Base-by-base conservation (phyloP, 2,113 vertebrate genomes). In the Potamarius usumacintae region DNA sequence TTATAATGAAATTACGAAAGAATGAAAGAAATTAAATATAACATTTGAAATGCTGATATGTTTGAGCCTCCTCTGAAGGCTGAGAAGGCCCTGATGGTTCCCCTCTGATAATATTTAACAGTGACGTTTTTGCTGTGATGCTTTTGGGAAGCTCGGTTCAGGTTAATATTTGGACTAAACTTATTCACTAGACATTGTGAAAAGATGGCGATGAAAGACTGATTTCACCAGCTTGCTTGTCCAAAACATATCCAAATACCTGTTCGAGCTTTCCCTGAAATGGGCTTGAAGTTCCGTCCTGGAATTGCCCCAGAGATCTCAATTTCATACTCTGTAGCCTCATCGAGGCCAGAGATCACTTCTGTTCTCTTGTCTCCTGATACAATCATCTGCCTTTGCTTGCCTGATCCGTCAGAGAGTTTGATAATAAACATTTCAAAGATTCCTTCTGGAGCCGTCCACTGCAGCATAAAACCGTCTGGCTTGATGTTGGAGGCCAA, bases 351-450 rank as follows among this genome's bases (percentile, higher is more conserved):
- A 67, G 93, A 94, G 85, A 99, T 87, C 2, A 94, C 94, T 48
- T 94, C 92, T 87, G 93, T 96, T 86, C 96, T 96, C 77, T 97
- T 96, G 7, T 94, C 92, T 14, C 96, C 96, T 71, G 94, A 92
- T 30, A 99, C 90, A 86, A 94, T 97, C 83, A 97, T 93, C 91
- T 97, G 96, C 92, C 93, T 93, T 0, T 96, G 96, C 72, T 95
- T 93, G 79, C 92, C 94, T 25, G 94, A 94, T 90, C 90, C 94
- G 84, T 96, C 94, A 93, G 95, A 95, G 91, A 98, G 93, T 96
- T 96, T 98, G 93, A 99, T 91, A 87, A 97, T 94, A 96, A 99
- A 99, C 76, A 94, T 97, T 95, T 99, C 96, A 90, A 99, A 98
- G 93, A 94, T 89, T 48, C 96, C 96, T 0, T 98, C 96, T 27